Base-by-base conservation (phyloP, 2,888 invertebrate genomes). In the Hololepta plana region DNA sequence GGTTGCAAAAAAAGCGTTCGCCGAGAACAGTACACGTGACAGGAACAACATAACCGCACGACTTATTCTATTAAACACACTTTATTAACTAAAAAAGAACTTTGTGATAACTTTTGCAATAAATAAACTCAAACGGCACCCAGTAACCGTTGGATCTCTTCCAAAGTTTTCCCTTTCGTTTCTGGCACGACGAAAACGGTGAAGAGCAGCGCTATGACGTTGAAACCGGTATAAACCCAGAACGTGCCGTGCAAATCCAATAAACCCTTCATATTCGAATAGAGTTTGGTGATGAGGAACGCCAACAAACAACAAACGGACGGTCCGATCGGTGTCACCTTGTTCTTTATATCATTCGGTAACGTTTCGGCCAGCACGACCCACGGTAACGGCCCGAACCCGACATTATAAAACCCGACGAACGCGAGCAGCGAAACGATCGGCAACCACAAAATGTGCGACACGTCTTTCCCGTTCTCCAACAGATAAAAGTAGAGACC, bases 311-410 rank as follows among this genome's bases (percentile, higher is more conserved):
- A 80, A 40, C 76, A 81, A 32, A 71, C 63, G 15, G 72, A 70
- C 0, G 80, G 73, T 0, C 74, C 73, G 2, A 82, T 59, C 0
- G 76, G 69, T 0, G 75, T 68, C 0, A 77, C 76, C 12, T 66
- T 56, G 0, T 75, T 67, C 50, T 80, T 79, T 2, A 80, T 72
- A 37, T 77, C 72, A 0, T 72, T 55, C 15, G 87, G 71, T 49
- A 87, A 72, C 51, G 85, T 64, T 51, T 85, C 85, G 1, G 76
- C 72, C 60, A 80, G 67, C 19, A 84, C 68, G 0, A 79, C 73
- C 81, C 82, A 82, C 0, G 79, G 72, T 17, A 82, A 48, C 0
- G 80, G 74, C 2, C 87, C 81, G 25, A 74, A 64, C 2, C 70
- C 67, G 53, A 44, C 3, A 32, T 76, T 73, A 54, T 79, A 82